phyloP scores from a whole-genome alignment of 2,888 invertebrate genomes.

The Sepiola atlantica region DNA sequence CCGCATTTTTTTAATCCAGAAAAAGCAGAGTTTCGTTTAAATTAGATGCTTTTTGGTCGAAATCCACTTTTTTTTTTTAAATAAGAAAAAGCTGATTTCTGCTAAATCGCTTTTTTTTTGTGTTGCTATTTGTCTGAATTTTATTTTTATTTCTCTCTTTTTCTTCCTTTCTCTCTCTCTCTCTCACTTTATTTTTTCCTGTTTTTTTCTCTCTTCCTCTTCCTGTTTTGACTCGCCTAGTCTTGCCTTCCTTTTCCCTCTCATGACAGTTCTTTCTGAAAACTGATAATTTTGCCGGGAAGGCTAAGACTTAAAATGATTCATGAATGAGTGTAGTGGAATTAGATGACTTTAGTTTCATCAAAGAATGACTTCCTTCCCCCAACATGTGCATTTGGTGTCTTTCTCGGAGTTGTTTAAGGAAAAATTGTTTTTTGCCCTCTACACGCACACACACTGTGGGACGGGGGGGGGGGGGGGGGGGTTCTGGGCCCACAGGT shows the following conservation, averaged over 20 bases:
- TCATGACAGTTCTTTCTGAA: no score
- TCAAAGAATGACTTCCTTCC: not conserved
- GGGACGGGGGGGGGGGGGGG: no score
- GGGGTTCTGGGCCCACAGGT: no score
- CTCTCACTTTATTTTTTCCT: no score
- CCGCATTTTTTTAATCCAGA: no score
- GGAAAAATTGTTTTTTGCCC: no score
- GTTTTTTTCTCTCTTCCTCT: not conserved
- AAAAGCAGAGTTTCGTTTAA: no score
- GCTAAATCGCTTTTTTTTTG: not conserved
- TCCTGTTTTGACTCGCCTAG: not conserved
- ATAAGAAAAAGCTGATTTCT: slow-evolving; percentile 32
- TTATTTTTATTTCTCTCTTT: not conserved
- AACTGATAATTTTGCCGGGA: not conserved
- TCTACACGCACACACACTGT: no score
- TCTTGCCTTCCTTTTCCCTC: not conserved
- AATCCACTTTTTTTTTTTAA: not conserved
- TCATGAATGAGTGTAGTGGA: not conserved
- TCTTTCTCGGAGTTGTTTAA: not conserved
- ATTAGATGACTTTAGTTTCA: no score
- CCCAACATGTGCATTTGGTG: not conserved
- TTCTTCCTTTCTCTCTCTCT: not conserved
- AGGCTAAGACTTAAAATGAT: no score
- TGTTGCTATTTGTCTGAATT: not conserved
- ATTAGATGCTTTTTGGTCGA: no score